Evolutionary conservation across 2,888 invertebrate species (phyloP).

Genomic region (Drosophila villosipedis): DNA sequence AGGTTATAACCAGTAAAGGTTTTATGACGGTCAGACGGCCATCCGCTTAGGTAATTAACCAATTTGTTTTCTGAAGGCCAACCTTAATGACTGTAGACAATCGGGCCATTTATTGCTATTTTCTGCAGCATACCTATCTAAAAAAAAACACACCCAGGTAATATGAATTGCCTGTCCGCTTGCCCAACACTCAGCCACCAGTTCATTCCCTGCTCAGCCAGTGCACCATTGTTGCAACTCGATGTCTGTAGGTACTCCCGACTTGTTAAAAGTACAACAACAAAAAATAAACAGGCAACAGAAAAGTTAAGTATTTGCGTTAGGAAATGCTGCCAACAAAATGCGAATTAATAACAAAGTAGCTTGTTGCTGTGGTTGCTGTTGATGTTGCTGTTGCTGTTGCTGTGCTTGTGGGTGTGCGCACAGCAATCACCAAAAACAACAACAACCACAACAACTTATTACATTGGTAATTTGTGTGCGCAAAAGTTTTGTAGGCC

Average conservation of each 20-base stretch:
- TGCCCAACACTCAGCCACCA: constrained; percentile 38
- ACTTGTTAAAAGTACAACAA: neutral
- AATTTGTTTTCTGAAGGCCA: neutral
- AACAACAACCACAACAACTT: constrained; percentile 36
- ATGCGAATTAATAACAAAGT: constrained; percentile 70
- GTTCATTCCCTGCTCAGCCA: constrained; percentile 21
- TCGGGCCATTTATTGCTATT: neutral
- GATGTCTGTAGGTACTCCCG: constrained; percentile 15
- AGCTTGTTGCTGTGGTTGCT: constrained; percentile 11
- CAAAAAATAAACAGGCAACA: neutral
- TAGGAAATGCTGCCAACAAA: constrained; percentile 70
- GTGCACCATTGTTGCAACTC: constrained; percentile 28
- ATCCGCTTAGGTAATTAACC: neutral
- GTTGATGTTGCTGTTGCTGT: neutral
- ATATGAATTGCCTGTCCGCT: constrained; percentile 17
- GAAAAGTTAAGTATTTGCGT: constrained; percentile 60
- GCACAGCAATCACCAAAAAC: constrained; percentile 49
- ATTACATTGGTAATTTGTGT: constrained; percentile 66
- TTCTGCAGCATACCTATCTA: neutral
- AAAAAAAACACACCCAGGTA: neutral
- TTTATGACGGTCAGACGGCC: neutral
- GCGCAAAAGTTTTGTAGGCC: constrained; percentile 55
- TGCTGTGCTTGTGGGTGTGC: constrained; percentile 46
- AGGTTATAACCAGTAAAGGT: neutral
- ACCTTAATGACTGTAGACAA: neutral